Base-by-base conservation (phyloP, 2,888 invertebrate species). In the Pyrrhopygopsis socrates region DNA sequence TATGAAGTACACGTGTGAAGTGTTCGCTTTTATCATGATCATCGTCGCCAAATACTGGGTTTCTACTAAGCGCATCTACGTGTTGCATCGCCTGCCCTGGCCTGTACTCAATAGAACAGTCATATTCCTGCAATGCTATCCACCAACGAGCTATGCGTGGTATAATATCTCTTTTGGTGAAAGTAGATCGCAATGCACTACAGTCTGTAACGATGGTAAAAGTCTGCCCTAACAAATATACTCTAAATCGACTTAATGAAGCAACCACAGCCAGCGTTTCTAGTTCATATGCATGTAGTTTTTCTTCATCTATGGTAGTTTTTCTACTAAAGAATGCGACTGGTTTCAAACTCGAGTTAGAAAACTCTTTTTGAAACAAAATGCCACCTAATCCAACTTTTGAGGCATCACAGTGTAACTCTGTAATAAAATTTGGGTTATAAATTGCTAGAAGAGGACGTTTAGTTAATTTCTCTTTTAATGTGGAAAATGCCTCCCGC, bases 61-160 rank as follows among this genome's bases (percentile, higher is more conserved):
- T 27, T 11, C 79, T 34, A 24, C 79, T 79, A 18, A 79, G 24
- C 15, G 70, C 70, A 60, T 79, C 79, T 3, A 70, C 79, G 22
- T 79, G 70, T 13, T 41, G 5, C 70, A 79, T 79, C 24, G 27
- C 27, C 8, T 30, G 9, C 2, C 79, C 70, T 2, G 70, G 11
- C 18, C 71, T 58, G 13, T 71, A 79, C 27, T 41, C 60, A 63
- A 79, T 71, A 5, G 29, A 20, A 41, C 82, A 86, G 41, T 86
- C 80, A n/a, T 29, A 86, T 67, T 88, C 88, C 11, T 74, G 75
- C 4, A 88, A 70, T 15, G 79, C 67, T 20, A 84, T 41, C 89
- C 89, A 91, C 86, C 89, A 91, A 3, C 91, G 71, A 1, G 91
- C 84, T 1, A 89, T 82, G 5, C 89, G 30, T 0, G 86, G 89